These are phyloP conservation scores for Sparus aurata DNA, from an alignment of 2,797 vertebrate genomes.

Conservation along the genomic window DNA sequence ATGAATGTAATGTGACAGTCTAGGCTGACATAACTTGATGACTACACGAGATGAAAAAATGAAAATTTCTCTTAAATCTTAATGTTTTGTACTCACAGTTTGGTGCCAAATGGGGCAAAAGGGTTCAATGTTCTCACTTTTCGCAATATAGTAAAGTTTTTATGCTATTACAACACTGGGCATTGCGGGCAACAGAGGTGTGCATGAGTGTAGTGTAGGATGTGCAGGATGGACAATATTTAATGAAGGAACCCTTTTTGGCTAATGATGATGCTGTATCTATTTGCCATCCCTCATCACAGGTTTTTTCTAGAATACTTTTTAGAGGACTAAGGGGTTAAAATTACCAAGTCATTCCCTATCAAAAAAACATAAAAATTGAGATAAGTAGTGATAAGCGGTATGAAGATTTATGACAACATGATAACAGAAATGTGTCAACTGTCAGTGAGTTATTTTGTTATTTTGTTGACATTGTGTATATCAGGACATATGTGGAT, in stretches of 20 bases:
- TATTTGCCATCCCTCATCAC: not conserved
- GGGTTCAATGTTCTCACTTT: not conserved
- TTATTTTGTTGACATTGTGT: not conserved
- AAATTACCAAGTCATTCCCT: not conserved
- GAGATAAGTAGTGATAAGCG: not conserved
- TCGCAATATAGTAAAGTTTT: not conserved
- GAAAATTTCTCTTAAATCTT: not conserved
- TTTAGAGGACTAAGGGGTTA: not conserved
- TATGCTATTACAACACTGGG: not conserved
- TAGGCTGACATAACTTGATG: not conserved
- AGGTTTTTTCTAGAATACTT: not conserved
- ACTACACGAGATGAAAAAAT: not conserved
- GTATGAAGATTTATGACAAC: no score
- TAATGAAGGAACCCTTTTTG: not conserved
- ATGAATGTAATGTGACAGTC: not conserved
- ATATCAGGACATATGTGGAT: not conserved
- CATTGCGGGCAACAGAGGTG: not conserved
- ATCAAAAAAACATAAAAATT: not conserved
- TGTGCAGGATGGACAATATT: not conserved
- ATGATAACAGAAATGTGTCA: not conserved
- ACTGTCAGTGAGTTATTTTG: no score
- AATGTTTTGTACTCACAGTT: not conserved
- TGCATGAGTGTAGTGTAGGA: not conserved
- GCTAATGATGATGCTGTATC: not conserved
- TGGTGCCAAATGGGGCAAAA: not conserved